These are phyloP conservation scores for Vanacampus margaritifer DNA, from an alignment of 2,113 vertebrate genomes.

Conservation along the genomic window DNA sequence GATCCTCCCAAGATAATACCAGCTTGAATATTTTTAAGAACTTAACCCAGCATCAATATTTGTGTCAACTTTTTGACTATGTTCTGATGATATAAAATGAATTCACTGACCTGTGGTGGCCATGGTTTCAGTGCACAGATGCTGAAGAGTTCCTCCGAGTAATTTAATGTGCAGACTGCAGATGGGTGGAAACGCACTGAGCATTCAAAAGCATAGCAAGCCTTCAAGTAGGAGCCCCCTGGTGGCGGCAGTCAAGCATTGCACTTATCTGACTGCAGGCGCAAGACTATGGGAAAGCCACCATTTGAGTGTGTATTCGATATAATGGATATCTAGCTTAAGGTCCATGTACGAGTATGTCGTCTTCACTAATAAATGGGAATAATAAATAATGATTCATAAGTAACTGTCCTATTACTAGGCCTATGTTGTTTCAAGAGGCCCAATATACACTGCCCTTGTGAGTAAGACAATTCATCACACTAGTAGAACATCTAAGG, in stretches of 20 bases:
- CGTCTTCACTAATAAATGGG: no score
- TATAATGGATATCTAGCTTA: no score
- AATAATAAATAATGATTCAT: no score
- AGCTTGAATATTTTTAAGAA: background rate
- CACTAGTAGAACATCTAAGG: no score
- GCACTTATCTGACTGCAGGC: background rate
- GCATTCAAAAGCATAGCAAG: background rate
- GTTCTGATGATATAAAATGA: background rate
- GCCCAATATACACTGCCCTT: no score
- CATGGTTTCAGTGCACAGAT: conserved; percentile 63
- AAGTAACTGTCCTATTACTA: no score
- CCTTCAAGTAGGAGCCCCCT: conserved; percentile 44
- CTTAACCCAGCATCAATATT: background rate
- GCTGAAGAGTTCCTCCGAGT: conserved; percentile 14
- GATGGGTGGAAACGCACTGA: conserved; percentile 29
- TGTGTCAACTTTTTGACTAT: background rate
- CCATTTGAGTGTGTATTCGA: background rate
- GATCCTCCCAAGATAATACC: background rate
- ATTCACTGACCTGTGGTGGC: conserved; percentile 61
- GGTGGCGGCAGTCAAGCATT: conserved; percentile 26
- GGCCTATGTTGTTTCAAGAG: no score
- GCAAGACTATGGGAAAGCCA: no score
- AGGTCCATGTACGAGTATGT: background rate
- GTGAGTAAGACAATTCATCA: no score
- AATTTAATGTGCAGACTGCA: conserved; percentile 41